phyloP scores from a whole-genome alignment of 1,140 invertebrate species.

The Globodera rostochiensis region DNA sequence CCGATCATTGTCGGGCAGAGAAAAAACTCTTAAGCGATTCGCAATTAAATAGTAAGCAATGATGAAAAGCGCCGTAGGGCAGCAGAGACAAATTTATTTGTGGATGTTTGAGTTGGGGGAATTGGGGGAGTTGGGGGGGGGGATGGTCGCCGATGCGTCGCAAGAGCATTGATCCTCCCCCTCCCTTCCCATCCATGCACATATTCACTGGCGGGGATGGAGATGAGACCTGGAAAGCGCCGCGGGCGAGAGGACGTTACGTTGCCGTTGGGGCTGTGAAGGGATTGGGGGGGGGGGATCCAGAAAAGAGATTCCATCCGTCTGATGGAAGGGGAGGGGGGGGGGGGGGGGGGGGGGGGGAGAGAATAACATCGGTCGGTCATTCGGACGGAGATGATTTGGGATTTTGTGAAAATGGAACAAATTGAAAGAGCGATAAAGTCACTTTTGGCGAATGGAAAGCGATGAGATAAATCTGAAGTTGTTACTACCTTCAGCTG shows the following conservation, averaged over 20 bases:
- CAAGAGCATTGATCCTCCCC: not conserved
- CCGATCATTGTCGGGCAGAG: not conserved
- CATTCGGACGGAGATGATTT: not conserved
- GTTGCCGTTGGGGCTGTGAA: not conserved
- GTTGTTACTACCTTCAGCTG: conserved; percentile 4
- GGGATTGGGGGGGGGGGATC: not conserved
- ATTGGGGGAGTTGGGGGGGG: not conserved
- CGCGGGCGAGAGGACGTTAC: not conserved
- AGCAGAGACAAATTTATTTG: not conserved
- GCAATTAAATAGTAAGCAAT: not conserved
- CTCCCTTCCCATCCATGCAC: not conserved
- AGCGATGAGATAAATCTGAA: conserved; percentile 25
- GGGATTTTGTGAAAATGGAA: not conserved
- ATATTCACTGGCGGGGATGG: not conserved
- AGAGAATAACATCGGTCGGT: not conserved
- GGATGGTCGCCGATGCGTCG: not conserved
- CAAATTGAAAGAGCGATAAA: not conserved
- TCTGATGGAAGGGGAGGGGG: not conserved
- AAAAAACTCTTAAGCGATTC: not conserved
- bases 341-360: not conserved
- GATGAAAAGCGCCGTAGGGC: not conserved
- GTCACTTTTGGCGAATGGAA: conserved; percentile 30
- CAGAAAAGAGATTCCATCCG: not conserved
- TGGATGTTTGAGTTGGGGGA: not conserved
- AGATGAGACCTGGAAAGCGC: not conserved